Conservation (phyloP, 2,888 invertebrate species). For the Ceriagrion tenellum region DNA sequence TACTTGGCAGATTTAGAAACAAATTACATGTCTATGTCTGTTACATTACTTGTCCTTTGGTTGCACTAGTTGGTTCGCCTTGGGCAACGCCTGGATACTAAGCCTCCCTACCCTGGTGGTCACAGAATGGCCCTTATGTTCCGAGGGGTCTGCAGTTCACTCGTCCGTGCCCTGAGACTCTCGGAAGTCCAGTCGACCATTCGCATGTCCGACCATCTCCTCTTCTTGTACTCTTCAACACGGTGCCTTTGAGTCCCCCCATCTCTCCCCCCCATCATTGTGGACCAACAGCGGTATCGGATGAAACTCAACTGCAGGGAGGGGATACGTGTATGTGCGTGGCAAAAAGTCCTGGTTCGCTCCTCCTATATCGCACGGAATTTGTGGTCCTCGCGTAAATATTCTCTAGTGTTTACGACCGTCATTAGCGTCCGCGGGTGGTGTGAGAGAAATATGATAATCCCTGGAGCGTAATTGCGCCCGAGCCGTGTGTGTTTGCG, state of each 20-base stretch:
- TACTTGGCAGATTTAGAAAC: too few species aligned
- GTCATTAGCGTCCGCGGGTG: background rate
- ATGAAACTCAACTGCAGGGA: background rate
- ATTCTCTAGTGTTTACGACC: background rate
- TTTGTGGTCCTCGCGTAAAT: background rate
- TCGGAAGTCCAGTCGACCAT: background rate
- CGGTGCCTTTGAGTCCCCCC: too few species aligned
- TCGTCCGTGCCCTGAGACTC: background rate
- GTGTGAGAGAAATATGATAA: background rate
- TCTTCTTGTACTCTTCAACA: background rate
- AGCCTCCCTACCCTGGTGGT: too few species aligned
- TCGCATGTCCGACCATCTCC: background rate
- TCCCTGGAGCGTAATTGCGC: background rate
- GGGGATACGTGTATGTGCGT: too few species aligned
- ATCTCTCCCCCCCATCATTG: too few species aligned
- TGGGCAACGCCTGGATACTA: too few species aligned
- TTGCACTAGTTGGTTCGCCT: too few species aligned
- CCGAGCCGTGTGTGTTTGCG: background rate
- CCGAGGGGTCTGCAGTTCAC: background rate
- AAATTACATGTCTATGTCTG: too few species aligned
- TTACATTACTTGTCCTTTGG: too few species aligned
- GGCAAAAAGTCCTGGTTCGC: background rate
- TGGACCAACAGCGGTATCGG: background rate
- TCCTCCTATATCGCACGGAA: background rate
- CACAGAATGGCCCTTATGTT: too few species aligned